phyloP scores from a whole-genome alignment of 2,113 vertebrate species.

The Scomber scombrus region DNA sequence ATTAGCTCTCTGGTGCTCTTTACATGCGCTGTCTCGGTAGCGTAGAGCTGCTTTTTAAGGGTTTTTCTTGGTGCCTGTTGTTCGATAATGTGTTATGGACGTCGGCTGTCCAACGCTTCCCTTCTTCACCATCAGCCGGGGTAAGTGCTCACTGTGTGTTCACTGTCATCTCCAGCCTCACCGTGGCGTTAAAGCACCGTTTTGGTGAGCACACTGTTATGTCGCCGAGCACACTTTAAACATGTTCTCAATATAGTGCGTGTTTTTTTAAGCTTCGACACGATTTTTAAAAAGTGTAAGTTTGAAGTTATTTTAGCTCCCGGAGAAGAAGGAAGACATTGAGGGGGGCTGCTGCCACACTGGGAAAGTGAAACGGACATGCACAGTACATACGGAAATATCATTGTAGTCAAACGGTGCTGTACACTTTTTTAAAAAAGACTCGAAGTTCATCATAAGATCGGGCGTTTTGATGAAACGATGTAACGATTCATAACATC shows the following conservation, averaged over 20 bases:
- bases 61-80: conserved; percentile 50
- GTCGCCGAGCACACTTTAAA: not conserved
- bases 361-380: conserved; percentile 79
- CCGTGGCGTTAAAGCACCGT: not conserved
- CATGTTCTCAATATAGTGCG: not conserved
- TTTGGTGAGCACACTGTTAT: not conserved
- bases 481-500: not conserved
- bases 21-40: not conserved
- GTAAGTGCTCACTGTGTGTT: conserved; percentile 39
- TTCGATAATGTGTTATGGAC: conserved; percentile 77
- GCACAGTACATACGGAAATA: conserved; percentile 69
- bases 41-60: not conserved
- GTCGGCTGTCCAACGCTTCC: conserved; percentile 72
- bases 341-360: conserved; percentile 47
- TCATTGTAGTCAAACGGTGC: conserved; percentile 18
- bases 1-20: not conserved
- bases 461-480: too few relatives aligned
- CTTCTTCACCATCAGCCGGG: conserved; percentile 72
- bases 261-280: conserved; percentile 23
- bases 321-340: conserved; percentile 36
- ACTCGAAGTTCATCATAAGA: not conserved
- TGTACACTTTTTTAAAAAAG: not conserved
- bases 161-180: conserved; percentile 42
- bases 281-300: not conserved
- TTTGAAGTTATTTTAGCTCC: conserved; percentile 53